Conservation (phyloP, 1,140 invertebrate genomes). For the Drosophila busckii region DNA sequence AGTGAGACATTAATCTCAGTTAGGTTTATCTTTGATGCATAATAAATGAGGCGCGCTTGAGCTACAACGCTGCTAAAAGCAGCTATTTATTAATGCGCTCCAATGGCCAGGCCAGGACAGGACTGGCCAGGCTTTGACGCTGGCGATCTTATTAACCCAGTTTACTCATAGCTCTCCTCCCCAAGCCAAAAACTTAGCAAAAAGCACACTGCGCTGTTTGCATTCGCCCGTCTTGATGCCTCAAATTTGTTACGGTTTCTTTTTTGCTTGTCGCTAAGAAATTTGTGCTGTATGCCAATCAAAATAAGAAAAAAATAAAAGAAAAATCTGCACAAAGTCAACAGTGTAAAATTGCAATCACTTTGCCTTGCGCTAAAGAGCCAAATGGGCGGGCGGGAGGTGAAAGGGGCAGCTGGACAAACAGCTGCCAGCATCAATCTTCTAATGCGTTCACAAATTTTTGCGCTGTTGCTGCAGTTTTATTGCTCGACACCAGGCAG, state of each 20-base stretch:
- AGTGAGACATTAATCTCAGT: slow-evolving; percentile 76
- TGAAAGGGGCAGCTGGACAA: slow-evolving; percentile 36
- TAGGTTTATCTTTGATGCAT: slow-evolving; percentile 76
- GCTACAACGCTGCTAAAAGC: slow-evolving; percentile 50
- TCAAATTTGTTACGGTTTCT: slow-evolving; percentile 23
- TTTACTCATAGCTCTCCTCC: slow-evolving; percentile 26
- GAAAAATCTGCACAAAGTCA: slow-evolving; percentile 66
- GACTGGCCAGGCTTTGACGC: background rate
- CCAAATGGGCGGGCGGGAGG: background rate
- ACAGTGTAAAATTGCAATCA: slow-evolving; percentile 68
- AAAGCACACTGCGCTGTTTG: slow-evolving; percentile 41
- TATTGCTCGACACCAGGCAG: slow-evolving; percentile 35
- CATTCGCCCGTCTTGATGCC: slow-evolving; percentile 45
- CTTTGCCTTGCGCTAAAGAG: slow-evolving; percentile 32
- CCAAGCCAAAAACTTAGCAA: slow-evolving; percentile 26
- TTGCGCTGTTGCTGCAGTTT: slow-evolving; percentile 64
- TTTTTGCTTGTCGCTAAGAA: slow-evolving; percentile 42
- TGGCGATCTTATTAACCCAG: slow-evolving; percentile 71
- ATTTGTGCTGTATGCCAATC: slow-evolving; percentile 44
- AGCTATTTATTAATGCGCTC: slow-evolving; percentile 64
- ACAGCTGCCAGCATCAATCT: slow-evolving; percentile 74
- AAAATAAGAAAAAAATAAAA: slow-evolving; percentile 14
- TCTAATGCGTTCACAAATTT: slow-evolving; percentile 70
- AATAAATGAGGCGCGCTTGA: slow-evolving; percentile 67
- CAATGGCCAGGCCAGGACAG: slow-evolving; percentile 10